Conservation (phyloP, 2,113 vertebrate genomes). For the Strix aluco region DNA sequence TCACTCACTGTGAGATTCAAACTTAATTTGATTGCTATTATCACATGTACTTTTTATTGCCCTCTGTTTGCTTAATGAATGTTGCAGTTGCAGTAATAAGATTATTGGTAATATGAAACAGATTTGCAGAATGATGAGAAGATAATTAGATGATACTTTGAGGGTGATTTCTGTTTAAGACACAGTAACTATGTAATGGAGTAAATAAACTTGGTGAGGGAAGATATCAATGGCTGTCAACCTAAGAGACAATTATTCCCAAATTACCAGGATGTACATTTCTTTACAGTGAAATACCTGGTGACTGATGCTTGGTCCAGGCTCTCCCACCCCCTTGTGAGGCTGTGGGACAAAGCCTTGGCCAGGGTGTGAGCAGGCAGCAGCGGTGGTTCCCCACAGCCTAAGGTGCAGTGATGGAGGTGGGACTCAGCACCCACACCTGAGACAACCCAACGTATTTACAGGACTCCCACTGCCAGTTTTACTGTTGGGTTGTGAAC, state of each 20-base stretch:
- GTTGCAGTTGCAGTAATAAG: constrained; percentile 62
- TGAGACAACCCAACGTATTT: neutral
- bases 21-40: constrained; percentile 61
- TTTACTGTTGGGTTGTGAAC: neutral
- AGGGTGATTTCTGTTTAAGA: constrained; percentile 59
- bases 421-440: neutral
- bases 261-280: neutral
- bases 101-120: constrained; percentile 62
- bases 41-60: constrained; percentile 57
- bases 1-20: constrained; percentile 34
- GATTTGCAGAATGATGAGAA: constrained; percentile 62
- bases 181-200: constrained; percentile 22
- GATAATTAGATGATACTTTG: constrained; percentile 72
- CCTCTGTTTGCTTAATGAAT: constrained; percentile 54
- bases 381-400: neutral
- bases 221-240: neutral
- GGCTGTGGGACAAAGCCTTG: neutral
- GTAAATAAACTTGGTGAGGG: constrained; percentile 26
- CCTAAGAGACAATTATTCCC: neutral
- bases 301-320: neutral
- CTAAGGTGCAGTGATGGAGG: neutral
- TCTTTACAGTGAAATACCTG: neutral
- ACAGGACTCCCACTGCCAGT: neutral
- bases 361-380: no score
- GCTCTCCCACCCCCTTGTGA: neutral